A percentile compares a stretch with the other conserved stretches of the same genome.
phyloP scores from a whole-genome alignment of 2,888 invertebrate species.

The Eupithecia subfuscata region DNA sequence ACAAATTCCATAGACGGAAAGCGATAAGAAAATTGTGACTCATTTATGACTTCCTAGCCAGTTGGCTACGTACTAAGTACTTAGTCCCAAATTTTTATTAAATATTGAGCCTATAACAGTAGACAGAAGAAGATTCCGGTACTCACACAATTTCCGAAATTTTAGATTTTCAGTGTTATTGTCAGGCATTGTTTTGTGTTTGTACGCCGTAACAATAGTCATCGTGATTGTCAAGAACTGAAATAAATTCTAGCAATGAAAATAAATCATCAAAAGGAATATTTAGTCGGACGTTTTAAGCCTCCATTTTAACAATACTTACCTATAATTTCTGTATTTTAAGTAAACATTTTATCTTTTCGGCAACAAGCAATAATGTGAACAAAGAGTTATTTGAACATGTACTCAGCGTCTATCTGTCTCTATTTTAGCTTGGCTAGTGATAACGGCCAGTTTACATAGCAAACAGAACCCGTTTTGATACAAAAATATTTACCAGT shows the following conservation, averaged over 20 bases:
- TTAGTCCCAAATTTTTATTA: too few species aligned
- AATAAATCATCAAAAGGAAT: too few species aligned
- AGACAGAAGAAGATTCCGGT: too few species aligned
- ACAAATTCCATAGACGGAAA: background rate
- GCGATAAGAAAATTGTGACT: background rate
- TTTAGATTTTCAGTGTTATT: background rate
- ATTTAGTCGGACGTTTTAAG: too few species aligned
- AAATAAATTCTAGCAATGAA: background rate
- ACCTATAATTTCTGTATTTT: too few species aligned
- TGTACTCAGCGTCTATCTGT: background rate
- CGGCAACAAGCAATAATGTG: background rate
- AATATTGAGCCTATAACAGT: too few species aligned
- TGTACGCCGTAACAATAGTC: background rate
- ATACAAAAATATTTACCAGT: conserved; percentile 26
- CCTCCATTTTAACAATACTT: too few species aligned
- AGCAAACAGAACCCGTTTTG: conserved; percentile 17
- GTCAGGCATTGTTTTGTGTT: background rate
- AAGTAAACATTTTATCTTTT: background rate
- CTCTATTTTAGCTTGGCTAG: conserved; percentile 7
- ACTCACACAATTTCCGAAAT: background rate
- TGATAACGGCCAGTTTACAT: conserved; percentile 22
- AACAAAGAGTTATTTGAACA: conserved; percentile 21
- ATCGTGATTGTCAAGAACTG: background rate
- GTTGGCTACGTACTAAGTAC: too few species aligned
- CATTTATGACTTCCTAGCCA: too few species aligned